Percentiles rank a stretch among this genome's conserved stretches.
phyloP scores from a whole-genome alignment of 1,140 invertebrate species.

The Sminthurinus signatus region DNA sequence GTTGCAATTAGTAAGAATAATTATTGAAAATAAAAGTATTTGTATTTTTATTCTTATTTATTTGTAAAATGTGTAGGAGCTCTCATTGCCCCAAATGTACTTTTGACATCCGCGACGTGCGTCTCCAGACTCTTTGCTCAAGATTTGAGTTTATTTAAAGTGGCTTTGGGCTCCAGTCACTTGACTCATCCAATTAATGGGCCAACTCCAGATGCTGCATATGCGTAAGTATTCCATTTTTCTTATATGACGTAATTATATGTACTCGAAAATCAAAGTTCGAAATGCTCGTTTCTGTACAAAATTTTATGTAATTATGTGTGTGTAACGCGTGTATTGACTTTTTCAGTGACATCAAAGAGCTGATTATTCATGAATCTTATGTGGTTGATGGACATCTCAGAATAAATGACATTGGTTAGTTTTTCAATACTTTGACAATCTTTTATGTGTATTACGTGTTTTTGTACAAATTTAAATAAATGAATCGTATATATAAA shows the following conservation, averaged over 20 bases:
- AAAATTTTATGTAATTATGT: no score
- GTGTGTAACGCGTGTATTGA: no score
- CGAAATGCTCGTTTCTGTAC: no score
- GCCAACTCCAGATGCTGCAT: constrained; percentile 18
- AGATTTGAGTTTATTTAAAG: constrained; percentile 32
- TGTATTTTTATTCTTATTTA: no score
- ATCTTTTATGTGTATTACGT: background rate
- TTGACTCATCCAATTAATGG: constrained; percentile 30
- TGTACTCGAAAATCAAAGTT: constrained; percentile 22
- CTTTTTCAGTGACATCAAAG: no score
- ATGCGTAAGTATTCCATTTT: no score
- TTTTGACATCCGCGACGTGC: constrained; percentile 36
- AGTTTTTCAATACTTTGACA: background rate
- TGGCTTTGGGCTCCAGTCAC: constrained; percentile 20
- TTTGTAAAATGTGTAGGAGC: no score
- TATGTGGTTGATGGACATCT: constrained; percentile 27
- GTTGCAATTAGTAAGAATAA: no score
- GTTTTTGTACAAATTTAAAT: no score
- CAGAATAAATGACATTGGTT: constrained; percentile 35
- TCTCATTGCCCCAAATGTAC: constrained; percentile 15
- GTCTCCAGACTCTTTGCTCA: constrained; percentile 29
- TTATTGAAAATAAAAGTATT: no score
- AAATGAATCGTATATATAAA: no score
- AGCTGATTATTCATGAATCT: constrained; percentile 33
- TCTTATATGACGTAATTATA: no score